Base-by-base conservation (phyloP, 2,797 vertebrate species). In the Spea hammondii region DNA sequence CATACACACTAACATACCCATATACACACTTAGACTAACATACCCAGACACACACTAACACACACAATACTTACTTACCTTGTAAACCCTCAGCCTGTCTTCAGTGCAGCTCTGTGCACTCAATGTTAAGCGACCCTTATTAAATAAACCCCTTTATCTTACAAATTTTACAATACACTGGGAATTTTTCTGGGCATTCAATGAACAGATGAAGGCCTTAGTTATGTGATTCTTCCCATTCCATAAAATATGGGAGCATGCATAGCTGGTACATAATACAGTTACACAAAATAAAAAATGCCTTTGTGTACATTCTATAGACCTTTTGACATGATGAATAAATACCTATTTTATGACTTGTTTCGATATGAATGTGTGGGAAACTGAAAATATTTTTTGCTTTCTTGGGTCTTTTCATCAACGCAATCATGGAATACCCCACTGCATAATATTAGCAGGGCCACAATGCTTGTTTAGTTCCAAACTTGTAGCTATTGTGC, bases 321-420 rank as follows among this genome's bases (percentile, higher is more conserved):
- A 12, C 65, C 14, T 54, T 71, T 45, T 32, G 12, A 50, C 12
- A 72, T 65, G 59, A 45, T 14, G 51, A 71, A 71, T 78, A 65
- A 77, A 77, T 77, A 72, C 55, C 74, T 64, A 73, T 73, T 76
- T 76, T 77, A 62, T 76, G 69, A 70, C 59, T 59, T 14, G 60
- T 67, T 72, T 72, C 11, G 8, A 69, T 67, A 70, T 77, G 48
- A 72, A 47, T 82, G 70, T 82, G 79, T 82, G 70, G 79, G 74
- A 45, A 60, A 73, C 54, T 62, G 55, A 68, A 68, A 77, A 81
- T 81, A 73, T 81, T 62, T 81, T 69, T 45, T n/a, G 54, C 54
- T 46, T 46, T 77, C 65, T 77, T 59, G 46, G 6, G 53, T 32
- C 59, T 54, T 62, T 81, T 77, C 48, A 72, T 65, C 51, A 14